A percentile compares a stretch with the other conserved stretches of the same genome.
These are phyloP conservation scores for Vannuccia rotundouncinata DNA, from an alignment of 2,888 invertebrate species.

Conservation along the genomic window DNA sequence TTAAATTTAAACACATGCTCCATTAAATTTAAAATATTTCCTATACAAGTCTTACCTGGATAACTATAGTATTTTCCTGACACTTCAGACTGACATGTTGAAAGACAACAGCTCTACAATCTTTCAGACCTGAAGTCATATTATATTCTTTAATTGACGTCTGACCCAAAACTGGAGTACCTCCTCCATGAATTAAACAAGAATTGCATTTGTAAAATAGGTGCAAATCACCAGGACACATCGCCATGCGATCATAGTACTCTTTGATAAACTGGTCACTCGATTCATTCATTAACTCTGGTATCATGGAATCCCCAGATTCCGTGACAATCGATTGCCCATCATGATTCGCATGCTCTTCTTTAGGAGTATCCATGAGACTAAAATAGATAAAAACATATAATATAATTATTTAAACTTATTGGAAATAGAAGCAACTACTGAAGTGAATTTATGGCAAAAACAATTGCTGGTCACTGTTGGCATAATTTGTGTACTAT, in stretches of 20 bases:
- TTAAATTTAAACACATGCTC: no score
- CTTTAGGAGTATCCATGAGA: no score
- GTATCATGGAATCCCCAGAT: constrained; percentile 7
- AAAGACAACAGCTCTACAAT: constrained; percentile 18
- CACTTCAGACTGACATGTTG: constrained; percentile 7
- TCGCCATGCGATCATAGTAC: constrained; percentile 25
- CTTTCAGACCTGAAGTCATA: constrained; percentile 11
- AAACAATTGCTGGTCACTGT: no score
- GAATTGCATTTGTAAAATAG: constrained; percentile 28
- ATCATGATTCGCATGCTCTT: no score
- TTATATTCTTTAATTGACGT: constrained; percentile 16
- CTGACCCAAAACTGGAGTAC: constrained; percentile 14
- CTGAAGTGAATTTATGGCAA: no score
- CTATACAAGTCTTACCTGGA: no score
- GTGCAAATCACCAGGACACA: constrained; percentile 21
- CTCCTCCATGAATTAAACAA: constrained; percentile 1
- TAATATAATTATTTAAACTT: no score
- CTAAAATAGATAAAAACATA: no score
- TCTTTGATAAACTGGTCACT: constrained; percentile 30
- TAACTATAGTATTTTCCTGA: constrained; percentile 26
- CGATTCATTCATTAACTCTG: background rate
- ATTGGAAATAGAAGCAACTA: no score
- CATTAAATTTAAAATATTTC: no score
- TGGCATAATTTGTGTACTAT: no score
- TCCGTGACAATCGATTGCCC: no score